Base-by-base conservation (phyloP, 2,113 vertebrate genomes). In the Scolopax mira region DNA sequence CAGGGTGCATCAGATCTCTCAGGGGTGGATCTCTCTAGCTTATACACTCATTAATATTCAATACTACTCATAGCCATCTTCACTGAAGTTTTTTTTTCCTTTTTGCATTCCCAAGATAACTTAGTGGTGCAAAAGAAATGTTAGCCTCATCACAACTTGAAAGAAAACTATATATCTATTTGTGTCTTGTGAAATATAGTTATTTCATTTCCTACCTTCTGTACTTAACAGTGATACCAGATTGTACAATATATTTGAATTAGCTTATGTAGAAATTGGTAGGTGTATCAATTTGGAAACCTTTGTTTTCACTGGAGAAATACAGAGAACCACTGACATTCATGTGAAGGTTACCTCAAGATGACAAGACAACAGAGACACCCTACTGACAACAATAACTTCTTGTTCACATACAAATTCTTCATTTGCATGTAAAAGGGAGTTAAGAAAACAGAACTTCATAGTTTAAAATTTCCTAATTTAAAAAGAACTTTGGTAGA, bases 391-490 rank as follows among this genome's bases (percentile, higher is more conserved):
- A 82, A 31, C 41, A 70, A 21, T 69, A 85, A 64, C 19, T 58
- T 79, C 48, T 58, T 18, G 8, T 85, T 95, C 83, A n/a, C 28
- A 67, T 14, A 61, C 30, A 52, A 83, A 54, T 89, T 80, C 73
- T 86, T 80, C 52, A 71, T 80, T 97, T 92, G 35, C 64, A 42
- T 90, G 42, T 86, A 66, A 95, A 94, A 92, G 30, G 18, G 55
- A 80, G 33, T 70, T 80, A 62, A 4, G 35, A 73, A 89, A 95
- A 91, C 42, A 64, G 51, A 66, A 58, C 71, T 78, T 91, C 42
- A 35, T 48, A 77, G 44, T 44, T 44, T 44, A 44, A 44, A 44
- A 44, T 44, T 44, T 44, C 71, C 52, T 87, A 86, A 46, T 79
- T 94, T 86, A 35, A 58, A 83, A 55, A 65, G 48, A 27, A 7